Evolutionary conservation across 1,140 invertebrate species (phyloP).

Genomic region (Drosophila gunungcola): DNA sequence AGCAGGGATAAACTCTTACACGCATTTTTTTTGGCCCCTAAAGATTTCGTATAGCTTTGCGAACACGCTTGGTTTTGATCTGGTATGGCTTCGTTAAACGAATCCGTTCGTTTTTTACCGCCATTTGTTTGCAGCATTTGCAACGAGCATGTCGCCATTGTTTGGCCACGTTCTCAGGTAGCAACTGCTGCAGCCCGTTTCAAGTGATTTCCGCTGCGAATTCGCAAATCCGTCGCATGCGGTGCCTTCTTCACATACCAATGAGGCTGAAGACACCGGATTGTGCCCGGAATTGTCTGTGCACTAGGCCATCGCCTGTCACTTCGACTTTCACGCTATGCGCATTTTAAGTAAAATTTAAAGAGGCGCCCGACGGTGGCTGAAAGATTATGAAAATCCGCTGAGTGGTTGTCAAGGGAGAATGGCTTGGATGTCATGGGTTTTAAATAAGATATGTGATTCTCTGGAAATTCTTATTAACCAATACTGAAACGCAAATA

Average conservation of each 20-base stretch:
- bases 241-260: constrained; percentile 58
- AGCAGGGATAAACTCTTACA: background rate
- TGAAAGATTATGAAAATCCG: constrained; percentile 37
- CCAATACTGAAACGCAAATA: background rate
- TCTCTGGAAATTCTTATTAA: background rate
- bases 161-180: constrained; percentile 45
- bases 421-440: constrained; percentile 2
- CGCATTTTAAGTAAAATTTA: constrained; percentile 68
- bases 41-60: constrained; percentile 3
- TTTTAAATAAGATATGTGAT: constrained; percentile 22
- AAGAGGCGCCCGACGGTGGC: constrained; percentile 7
- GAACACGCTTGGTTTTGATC: constrained; percentile 8
- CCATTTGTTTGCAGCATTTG: constrained; percentile 26
- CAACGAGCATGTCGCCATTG: constrained; percentile 18
- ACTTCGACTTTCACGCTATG: constrained; percentile 47
- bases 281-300: constrained; percentile 14
- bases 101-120: constrained; percentile 18
- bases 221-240: constrained; percentile 39
- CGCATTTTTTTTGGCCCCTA: constrained; percentile 11
- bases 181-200: constrained; percentile 49
- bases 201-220: constrained; percentile 66
- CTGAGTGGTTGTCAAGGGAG: constrained; percentile 31
- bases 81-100: constrained; percentile 18
- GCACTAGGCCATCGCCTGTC: constrained; percentile 30
- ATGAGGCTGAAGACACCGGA: constrained; percentile 40